Base-by-base conservation (phyloP, 2,888 invertebrate species). In the Augochlorella aurata region DNA sequence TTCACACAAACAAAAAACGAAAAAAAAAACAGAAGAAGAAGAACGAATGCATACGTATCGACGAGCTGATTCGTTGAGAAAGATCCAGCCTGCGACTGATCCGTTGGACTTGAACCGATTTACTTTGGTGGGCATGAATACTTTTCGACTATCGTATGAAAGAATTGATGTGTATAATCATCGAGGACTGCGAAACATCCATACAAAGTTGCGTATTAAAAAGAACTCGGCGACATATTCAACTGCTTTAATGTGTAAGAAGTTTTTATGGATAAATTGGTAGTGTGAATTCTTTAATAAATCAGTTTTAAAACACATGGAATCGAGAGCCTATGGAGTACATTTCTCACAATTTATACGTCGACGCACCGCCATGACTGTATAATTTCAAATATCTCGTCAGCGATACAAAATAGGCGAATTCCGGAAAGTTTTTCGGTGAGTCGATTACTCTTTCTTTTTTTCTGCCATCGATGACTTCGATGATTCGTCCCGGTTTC, bases 261-360 rank as follows among this genome's bases (percentile, higher is more conserved):
- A 91, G 92, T 93, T 93, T 93, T 91, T 93, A 92, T 92, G 91
- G 89, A 92, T 92, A 92, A 92, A 92, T 91, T 92, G 91, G 91
- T 93, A 92, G 91, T 92, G 92, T 92, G 92, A 93, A 92, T 92
- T 91, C 92, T 93, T 92, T 92, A 91, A 92, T 92, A 92, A 93
- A 93, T 91, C 89, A 90, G 90, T 92, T 87, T 89, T 87, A 82
- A 82, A 89, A 86, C 79, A 68, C 83, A 87, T 66, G 65, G 65
- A 76, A 83, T 83, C 70, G 70, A 79, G 70, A 79, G 81, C 73
- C 18, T 47, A 29, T 38, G 14, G 14, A 50, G 66, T 63, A 61
- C 21, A 68, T 61, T 38, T 67, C 18, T 79, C n/a, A 77, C 29
- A n/a, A 1, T 52, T 52, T 49, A 14, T 24, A n/a, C 29, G 45